phyloP scores from a whole-genome alignment of 2,888 invertebrate species.

The Biston stratarius region DNA sequence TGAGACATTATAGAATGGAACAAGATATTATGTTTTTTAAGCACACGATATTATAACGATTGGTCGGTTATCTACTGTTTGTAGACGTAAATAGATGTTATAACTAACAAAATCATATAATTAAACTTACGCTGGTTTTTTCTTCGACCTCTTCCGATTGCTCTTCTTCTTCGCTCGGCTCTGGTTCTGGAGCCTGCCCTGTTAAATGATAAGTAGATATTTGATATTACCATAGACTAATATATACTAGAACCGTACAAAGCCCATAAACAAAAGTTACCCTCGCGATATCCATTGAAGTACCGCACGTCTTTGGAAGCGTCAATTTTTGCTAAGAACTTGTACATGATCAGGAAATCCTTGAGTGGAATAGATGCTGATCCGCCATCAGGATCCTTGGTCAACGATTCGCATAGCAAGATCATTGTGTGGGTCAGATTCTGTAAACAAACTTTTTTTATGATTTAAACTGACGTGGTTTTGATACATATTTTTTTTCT shows the following conservation, averaged over 20 bases:
- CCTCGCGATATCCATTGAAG: constrained; percentile 72
- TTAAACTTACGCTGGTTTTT: constrained; percentile 11
- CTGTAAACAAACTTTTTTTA: constrained; percentile 63
- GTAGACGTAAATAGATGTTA: no score
- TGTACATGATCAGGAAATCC: constrained; percentile 88
- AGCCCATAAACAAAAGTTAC: constrained; percentile 51
- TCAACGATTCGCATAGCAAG: constrained; percentile 92
- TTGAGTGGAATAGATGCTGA: constrained; percentile 90
- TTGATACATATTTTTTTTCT: no score
- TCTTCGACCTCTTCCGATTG: constrained; percentile 24
- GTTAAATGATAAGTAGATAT: neutral
- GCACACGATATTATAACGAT: no score
- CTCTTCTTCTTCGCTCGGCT: constrained; percentile 38
- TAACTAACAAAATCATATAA: no score
- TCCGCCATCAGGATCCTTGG: constrained; percentile 94
- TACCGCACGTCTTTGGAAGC: constrained; percentile 78
- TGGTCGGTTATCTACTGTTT: no score
- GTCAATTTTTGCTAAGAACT: constrained; percentile 85
- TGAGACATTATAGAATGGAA: neutral
- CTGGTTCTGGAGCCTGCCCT: constrained; percentile 35
- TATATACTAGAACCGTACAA: no score
- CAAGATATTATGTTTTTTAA: neutral
- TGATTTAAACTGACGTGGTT: no score
- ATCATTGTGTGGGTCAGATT: constrained; percentile 92
- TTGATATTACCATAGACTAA: neutral